Conservation (phyloP, 2,113 vertebrate species). For the Agapornis roseicollis region DNA sequence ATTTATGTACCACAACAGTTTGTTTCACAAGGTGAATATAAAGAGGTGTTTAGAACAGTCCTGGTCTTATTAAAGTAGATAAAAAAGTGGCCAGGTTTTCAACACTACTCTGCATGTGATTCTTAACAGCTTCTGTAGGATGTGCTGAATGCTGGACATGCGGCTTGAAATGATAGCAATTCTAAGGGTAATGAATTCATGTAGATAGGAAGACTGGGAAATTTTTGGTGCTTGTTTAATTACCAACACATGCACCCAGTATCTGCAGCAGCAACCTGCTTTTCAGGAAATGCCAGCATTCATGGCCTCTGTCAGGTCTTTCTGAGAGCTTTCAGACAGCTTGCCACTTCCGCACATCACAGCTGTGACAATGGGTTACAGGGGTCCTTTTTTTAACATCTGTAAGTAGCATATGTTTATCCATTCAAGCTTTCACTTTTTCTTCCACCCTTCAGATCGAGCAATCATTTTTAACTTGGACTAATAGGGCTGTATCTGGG, state of each 20-base stretch:
- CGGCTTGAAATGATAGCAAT: background rate
- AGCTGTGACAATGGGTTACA: background rate
- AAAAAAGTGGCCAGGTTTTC: background rate
- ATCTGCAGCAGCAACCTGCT: background rate
- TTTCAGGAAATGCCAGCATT: background rate
- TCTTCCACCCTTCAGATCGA: background rate
- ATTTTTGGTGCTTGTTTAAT: background rate
- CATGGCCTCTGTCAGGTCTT: background rate
- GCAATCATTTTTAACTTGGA: background rate
- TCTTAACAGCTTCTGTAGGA: background rate
- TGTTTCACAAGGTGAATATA: conserved; percentile 4
- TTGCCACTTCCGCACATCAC: background rate
- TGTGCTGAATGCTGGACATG: background rate
- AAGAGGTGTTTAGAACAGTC: background rate
- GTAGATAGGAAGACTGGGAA: background rate
- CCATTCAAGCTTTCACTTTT: background rate
- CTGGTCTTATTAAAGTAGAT: background rate
- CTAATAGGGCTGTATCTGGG: background rate
- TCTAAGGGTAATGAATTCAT: background rate
- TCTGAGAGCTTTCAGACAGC: background rate
- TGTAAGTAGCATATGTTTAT: background rate
- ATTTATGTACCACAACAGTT: background rate
- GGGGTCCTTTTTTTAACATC: background rate
- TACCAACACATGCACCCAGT: background rate
- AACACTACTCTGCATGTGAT: background rate